Evolutionary conservation across 64 coral and sea anemone species (phyloP), one percentile per base, ranked within the genome.

Genomic region (Anthopleura sola): DNA sequence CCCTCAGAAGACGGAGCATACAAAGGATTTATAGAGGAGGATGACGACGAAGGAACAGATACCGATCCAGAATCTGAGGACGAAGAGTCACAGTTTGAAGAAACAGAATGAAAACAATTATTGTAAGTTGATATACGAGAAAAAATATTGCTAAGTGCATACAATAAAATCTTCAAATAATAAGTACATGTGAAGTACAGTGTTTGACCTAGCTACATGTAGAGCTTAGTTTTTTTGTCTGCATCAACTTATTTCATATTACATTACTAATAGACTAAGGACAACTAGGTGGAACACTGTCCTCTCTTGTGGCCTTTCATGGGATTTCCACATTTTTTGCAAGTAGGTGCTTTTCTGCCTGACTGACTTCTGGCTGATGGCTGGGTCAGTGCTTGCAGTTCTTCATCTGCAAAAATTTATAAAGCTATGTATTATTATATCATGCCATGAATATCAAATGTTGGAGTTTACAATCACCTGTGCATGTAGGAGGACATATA

Each of bases 21-120:
- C 44, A 36, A 37, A 57, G 77, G 83, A 5, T 91, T 85, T 80
- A 60, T 86, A 55, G 77, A 86, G 62, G 78, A 91, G n/a, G 89
- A 90, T 23, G 55, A 82, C 0, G 36, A 14, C 1, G 64, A 68
- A 68, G 28, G 10, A 32, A 12, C n/a, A 12, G 28, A 68, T 8
- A 32, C 64, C 3, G 64, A 68, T 32, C 11, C 64, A 31, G 64
- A 68, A 68, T 68, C 64, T 68, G 64, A 31, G 64, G 64, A 31
- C 19, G 56, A 60, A 68, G 24, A 31, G 58, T n/a, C 3, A 62
- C 58, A 62, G 23, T 62, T 62, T 24, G 58, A 62, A 6, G 64
- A 68, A 60, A 7, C 1, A 9, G 28, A 68, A 9, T 32, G 10
- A 68, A 33, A 11, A n/a, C n/a, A n/a, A n/a, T n/a, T n/a, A n/a